A percentile compares a stretch with the other conserved stretches of the same genome.
Evolutionary conservation across 2,888 invertebrate genomes (phyloP).

Genomic region (Ryuthela nishihirai): DNA sequence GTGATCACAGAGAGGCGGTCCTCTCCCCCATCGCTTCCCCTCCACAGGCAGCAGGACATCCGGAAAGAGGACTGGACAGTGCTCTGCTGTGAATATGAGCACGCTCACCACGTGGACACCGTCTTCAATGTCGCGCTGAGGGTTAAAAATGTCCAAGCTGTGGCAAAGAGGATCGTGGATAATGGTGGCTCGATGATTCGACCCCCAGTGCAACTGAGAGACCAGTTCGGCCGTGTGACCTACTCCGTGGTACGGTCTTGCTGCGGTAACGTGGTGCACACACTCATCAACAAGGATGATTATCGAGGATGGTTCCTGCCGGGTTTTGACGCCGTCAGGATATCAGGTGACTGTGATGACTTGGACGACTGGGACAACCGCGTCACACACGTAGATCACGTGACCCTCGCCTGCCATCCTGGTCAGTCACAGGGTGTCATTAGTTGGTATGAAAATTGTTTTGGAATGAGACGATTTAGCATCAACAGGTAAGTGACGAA

Average conservation of each 20-base stretch:
- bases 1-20: slow-evolving; percentile 44
- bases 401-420: slow-evolving; percentile 49
- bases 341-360: not conserved
- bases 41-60: not conserved
- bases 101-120: slow-evolving; percentile 44
- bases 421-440: slow-evolving; percentile 49
- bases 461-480: slow-evolving; percentile 52
- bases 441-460: slow-evolving; percentile 52
- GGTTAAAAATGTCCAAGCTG: slow-evolving; percentile 47
- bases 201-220: slow-evolving; percentile 28
- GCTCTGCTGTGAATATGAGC: slow-evolving; percentile 8
- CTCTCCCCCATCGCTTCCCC: not conserved
- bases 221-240: slow-evolving; percentile 47
- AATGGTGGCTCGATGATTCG: slow-evolving; percentile 1
- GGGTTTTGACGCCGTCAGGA: slow-evolving; percentile 45
- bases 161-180: not conserved
- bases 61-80: not conserved
- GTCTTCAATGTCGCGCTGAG: slow-evolving; percentile 52
- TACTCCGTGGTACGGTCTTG: slow-evolving; percentile 51
- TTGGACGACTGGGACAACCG: not conserved
- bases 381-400: slow-evolving; percentile 51
- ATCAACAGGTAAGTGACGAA: slow-evolving; percentile 48
- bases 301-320: slow-evolving; percentile 52
- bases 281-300: slow-evolving; percentile 50
- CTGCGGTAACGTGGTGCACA: slow-evolving; percentile 54